Conservation (phyloP, 2,113 vertebrate genomes). For the Canis aureus region DNA sequence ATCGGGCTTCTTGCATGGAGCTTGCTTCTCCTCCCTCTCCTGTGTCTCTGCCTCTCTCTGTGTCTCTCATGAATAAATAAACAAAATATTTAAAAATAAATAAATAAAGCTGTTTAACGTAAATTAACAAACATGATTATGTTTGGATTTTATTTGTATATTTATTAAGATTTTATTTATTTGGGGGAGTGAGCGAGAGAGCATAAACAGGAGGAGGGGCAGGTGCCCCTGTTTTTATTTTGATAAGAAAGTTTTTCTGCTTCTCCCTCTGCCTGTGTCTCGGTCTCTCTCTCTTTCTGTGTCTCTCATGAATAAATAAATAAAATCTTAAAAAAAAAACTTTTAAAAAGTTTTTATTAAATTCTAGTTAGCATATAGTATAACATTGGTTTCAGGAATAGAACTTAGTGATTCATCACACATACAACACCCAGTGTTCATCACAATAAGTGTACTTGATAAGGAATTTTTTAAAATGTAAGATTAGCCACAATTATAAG, state of each 20-base stretch:
- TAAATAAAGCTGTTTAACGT: background rate
- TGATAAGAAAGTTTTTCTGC: background rate
- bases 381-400: background rate
- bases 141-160: background rate
- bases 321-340: too few species aligned
- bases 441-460: background rate
- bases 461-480: background rate
- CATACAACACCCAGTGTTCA: background rate
- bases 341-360: background rate
- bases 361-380: background rate
- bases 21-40: too few species aligned
- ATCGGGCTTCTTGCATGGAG: too few species aligned
- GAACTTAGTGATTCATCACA: background rate
- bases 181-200: too few species aligned
- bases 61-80: too few species aligned
- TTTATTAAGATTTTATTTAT: too few species aligned
- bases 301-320: too few species aligned
- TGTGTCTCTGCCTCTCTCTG: too few species aligned
- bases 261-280: too few species aligned
- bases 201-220: too few species aligned
- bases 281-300: too few species aligned
- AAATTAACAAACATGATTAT: constrained; percentile 11
- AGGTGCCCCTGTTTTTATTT: background rate
- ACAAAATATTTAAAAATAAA: too few species aligned
- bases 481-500: background rate